A percentile compares a stretch with the other conserved stretches of the same genome.
phyloP scores from a whole-genome alignment of 2,888 invertebrate species.

The Timema cristinae region DNA sequence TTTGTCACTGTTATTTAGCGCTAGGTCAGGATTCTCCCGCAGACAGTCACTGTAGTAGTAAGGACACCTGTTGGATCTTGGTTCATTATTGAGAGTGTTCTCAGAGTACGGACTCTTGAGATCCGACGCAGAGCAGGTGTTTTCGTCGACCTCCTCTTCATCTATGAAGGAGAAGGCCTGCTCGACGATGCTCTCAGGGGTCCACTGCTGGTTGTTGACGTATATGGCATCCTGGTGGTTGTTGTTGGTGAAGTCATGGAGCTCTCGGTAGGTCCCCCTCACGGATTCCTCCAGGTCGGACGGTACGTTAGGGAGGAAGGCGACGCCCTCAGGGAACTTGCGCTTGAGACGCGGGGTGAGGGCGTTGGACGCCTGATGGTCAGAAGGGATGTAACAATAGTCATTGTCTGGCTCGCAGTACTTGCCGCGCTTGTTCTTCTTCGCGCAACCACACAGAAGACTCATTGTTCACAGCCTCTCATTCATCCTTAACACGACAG shows the following conservation, averaged over 20 bases:
- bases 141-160: slow-evolving; percentile 9
- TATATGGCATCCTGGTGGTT: not conserved
- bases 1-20: not conserved
- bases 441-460: slow-evolving; percentile 17
- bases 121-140: not conserved
- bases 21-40: not conserved
- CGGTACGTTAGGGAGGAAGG: slow-evolving; percentile 8
- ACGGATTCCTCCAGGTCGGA: slow-evolving; percentile 15
- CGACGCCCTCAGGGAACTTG: slow-evolving; percentile 22
- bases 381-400: not conserved
- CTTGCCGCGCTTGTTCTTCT: not conserved
- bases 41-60: not conserved
- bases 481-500: no score
- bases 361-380: not conserved
- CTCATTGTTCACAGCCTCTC: slow-evolving; percentile 2
- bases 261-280: not conserved
- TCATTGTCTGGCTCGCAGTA: slow-evolving; percentile 12
- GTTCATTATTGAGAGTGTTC: not conserved
- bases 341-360: slow-evolving; percentile 18
- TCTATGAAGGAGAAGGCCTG: not conserved
- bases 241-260: not conserved
- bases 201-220: not conserved
- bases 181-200: slow-evolving; percentile 14
- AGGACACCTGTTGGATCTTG: not conserved
- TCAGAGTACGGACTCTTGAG: slow-evolving; percentile 2